Evolutionary conservation across 2,113 vertebrate species (phyloP), one percentile per base, ranked within the genome.

Genomic region (Gopherus evgoodei): DNA sequence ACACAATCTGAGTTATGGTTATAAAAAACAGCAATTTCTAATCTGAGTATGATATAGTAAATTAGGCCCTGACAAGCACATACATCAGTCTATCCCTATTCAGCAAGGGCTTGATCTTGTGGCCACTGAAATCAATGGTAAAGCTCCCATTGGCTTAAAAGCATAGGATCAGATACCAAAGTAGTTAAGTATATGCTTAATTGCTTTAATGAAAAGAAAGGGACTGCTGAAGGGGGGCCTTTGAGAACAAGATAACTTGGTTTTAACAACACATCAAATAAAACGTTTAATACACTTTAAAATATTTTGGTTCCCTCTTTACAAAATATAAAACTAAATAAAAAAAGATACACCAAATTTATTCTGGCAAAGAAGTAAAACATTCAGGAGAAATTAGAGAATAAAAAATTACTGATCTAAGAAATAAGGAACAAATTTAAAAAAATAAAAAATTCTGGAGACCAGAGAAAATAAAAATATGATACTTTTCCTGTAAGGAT

Each of bases 281-380:
- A 92, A 86, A 29, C 0, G 56, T 92, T 76, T 89, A 17, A 86
- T 5, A 69, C 19, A 11, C 6, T 90, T 72, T 47, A 47, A 44
- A 78, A 25, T 47, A 78, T 78, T 44, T 78, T 78, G 38, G 11
- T 25, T 38, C 1, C 21, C 14, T 83, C 56, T 7, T 14, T 53
- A 5, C 3, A 38, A 85, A 47, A 62, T 31, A 54, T 16, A 44
- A 29, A 2, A 3, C 29, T 53, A 1, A 0, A 80, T 10, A 90
- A 8, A 86, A 85, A 86, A 1, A 6, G 1, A 81, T 84, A 2
- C 50, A 92, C 89, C 25, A 82, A 78, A 27, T 10, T 14, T 9
- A 59, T 0, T 2, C 24, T 35, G 31, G 75, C 75, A 78, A 29
- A 12, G 7, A 78, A 47, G 44, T 29, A 44, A 47, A 47, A 78